Percentiles rank a stretch among this genome's conserved stretches.
phyloP scores from a whole-genome alignment of 2,797 vertebrate species.

The Acrossocheilus wenchowensis region DNA sequence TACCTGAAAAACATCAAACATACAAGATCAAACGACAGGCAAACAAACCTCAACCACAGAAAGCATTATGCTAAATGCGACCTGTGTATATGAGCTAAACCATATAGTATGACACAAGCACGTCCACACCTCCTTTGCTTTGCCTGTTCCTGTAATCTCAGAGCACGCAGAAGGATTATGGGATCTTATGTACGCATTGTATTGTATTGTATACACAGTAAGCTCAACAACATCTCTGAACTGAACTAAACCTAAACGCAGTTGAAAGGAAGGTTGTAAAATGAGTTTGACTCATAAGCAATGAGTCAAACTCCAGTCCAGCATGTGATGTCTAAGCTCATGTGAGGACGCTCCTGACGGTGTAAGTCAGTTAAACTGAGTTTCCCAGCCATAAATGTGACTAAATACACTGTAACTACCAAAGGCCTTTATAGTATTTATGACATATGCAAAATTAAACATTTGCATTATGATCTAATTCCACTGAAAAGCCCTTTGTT shows the following conservation, averaged over 20 bases:
- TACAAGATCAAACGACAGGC: slow-evolving; percentile 56
- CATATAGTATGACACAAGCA: slow-evolving; percentile 9
- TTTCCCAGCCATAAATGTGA: neutral
- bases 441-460: neutral
- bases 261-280: neutral
- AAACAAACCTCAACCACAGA: slow-evolving; percentile 20
- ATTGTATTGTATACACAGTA: neutral
- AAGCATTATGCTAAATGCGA: neutral
- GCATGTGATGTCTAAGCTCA: neutral
- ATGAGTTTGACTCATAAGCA: neutral
- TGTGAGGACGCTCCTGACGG: neutral
- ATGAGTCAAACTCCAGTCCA: neutral
- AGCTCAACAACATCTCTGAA: neutral
- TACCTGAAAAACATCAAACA: slow-evolving; percentile 69
- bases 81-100: neutral
- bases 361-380: neutral
- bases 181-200: neutral
- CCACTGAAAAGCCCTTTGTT: neutral
- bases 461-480: slow-evolving; percentile 20
- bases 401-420: neutral
- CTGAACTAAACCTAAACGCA: neutral
- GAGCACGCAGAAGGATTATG: slow-evolving; percentile 7
- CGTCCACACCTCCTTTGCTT: neutral
- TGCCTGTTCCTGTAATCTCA: slow-evolving; percentile 15
- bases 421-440: neutral